Percentiles rank a stretch among this genome's conserved stretches.
phyloP scores from a whole-genome alignment of 2,113 vertebrate species.

The Tringa solitaria region DNA sequence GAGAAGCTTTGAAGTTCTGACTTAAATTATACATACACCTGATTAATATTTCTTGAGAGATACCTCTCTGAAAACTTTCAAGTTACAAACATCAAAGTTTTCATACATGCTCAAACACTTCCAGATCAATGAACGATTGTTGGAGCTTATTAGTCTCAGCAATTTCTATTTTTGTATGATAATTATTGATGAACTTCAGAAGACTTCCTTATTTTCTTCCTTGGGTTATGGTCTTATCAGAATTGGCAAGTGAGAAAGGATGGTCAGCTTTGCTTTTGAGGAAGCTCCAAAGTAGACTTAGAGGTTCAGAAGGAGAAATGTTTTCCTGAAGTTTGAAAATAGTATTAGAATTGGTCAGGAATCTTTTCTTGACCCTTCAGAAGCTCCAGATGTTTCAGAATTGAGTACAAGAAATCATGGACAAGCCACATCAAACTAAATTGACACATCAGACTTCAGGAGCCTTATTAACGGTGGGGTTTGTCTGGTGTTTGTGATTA shows the following conservation, averaged over 20 bases:
- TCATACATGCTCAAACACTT: neutral
- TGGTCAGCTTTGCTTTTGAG: neutral
- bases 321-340: neutral
- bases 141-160: neutral
- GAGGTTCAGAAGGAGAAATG: neutral
- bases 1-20: constrained; percentile 7
- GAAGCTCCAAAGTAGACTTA: neutral
- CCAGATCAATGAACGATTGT: neutral
- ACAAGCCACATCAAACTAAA: neutral
- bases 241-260: neutral
- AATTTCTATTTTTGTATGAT: neutral
- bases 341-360: neutral
- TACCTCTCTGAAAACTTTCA: neutral
- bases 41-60: neutral
- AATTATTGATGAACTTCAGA: neutral
- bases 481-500: neutral
- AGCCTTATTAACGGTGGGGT: neutral
- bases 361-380: neutral
- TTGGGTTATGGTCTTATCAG: neutral
- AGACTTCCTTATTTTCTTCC: neutral
- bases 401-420: neutral
- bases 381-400: neutral
- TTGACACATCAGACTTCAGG: neutral
- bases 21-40: neutral
- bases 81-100: neutral